phyloP scores from a whole-genome alignment of 1,140 invertebrate species.

The Hylaeus anthracinus region DNA sequence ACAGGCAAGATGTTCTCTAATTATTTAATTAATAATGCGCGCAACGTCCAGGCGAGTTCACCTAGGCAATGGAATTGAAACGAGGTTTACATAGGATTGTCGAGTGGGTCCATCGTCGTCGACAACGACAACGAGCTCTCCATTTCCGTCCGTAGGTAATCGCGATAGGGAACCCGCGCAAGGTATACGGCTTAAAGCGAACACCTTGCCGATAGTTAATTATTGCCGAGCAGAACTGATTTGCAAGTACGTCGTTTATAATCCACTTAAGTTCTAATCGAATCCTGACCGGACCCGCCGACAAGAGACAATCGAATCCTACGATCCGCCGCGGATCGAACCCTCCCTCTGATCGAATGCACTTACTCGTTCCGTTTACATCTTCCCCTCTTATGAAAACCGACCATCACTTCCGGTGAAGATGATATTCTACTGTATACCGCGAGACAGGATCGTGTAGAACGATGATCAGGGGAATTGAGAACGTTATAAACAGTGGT shows the following conservation, averaged over 20 bases:
- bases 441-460: too few species aligned
- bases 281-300: slow-evolving; percentile 51
- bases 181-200: slow-evolving; percentile 60
- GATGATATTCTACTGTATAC: background rate
- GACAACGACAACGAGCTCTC: slow-evolving; percentile 45
- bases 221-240: slow-evolving; percentile 64
- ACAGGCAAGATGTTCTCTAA: slow-evolving; percentile 37
- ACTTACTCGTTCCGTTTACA: slow-evolving; percentile 40
- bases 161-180: slow-evolving; percentile 36
- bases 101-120: slow-evolving; percentile 37
- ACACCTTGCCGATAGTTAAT: slow-evolving; percentile 66
- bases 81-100: slow-evolving; percentile 50
- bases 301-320: slow-evolving; percentile 52
- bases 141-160: slow-evolving; percentile 50
- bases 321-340: slow-evolving; percentile 40
- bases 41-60: slow-evolving; percentile 6
- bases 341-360: slow-evolving; percentile 7
- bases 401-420: background rate
- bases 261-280: slow-evolving; percentile 66
- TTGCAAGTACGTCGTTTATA: slow-evolving; percentile 68
- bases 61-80: slow-evolving; percentile 31
- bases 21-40: slow-evolving; percentile 55
- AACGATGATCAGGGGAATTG: too few species aligned
- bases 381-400: slow-evolving; percentile 10
- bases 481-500: too few species aligned